Evolutionary conservation across 2,113 vertebrate species (phyloP).

Genomic region (Thermophis baileyi): DNA sequence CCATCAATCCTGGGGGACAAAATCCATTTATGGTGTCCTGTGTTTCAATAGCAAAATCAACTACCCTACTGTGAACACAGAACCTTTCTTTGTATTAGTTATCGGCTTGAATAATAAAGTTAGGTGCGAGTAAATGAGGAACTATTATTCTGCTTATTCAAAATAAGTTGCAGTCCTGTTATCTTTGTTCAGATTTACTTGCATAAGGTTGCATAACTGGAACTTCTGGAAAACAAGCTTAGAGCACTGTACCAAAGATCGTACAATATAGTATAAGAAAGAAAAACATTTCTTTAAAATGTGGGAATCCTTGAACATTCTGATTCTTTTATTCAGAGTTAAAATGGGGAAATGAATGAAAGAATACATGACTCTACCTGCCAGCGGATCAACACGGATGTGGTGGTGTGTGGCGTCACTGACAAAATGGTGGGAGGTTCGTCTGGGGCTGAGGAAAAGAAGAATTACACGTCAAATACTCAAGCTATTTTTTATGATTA

Average conservation of each 20-base stretch:
- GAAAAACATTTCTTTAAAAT: background rate
- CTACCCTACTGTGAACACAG: background rate
- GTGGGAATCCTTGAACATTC: background rate
- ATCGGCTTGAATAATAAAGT: background rate
- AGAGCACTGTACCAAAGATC: background rate
- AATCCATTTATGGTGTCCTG: background rate
- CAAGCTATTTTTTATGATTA: background rate
- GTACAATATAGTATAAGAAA: background rate
- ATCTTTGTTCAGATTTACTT: background rate
- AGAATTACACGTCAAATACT: background rate
- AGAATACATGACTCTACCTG: conserved; percentile 70
- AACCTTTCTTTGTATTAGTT: background rate
- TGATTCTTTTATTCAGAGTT: background rate
- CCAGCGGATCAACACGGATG: conserved; percentile 93
- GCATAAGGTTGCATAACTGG: background rate
- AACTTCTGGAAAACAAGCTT: background rate
- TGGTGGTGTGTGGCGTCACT: conserved; percentile 91
- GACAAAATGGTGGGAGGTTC: conserved; percentile 87
- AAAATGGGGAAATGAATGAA: background rate
- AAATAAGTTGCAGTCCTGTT: background rate
- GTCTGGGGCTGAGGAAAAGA: conserved; percentile 77
- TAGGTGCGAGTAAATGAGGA: background rate
- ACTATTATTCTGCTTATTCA: background rate
- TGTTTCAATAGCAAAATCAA: background rate
- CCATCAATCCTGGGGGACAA: background rate